Percentiles rank a stretch among this genome's conserved stretches.
These are phyloP conservation scores for Himalopsyche phryganea DNA, from an alignment of 1,140 invertebrate genomes.

Conservation along the genomic window DNA sequence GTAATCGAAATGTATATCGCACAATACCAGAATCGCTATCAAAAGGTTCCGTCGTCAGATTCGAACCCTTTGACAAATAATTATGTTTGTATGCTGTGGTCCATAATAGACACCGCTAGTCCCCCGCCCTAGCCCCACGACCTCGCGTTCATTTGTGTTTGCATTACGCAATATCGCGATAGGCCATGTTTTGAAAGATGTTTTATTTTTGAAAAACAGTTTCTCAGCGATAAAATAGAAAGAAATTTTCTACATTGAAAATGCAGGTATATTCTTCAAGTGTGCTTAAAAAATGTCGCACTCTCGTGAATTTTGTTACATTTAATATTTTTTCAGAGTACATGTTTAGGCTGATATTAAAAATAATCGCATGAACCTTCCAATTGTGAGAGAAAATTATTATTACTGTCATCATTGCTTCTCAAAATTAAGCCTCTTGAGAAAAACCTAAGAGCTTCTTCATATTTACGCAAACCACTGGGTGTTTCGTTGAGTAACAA, in stretches of 20 bases:
- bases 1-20: constrained; percentile 24
- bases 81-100: constrained; percentile 16
- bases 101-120: constrained; percentile 6
- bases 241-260: no score
- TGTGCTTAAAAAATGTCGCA: no score
- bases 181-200: no score
- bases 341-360: constrained; percentile 15
- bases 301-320: no score
- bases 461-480: no score
- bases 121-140: no score
- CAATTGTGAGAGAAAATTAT: constrained; percentile 26
- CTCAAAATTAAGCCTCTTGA: constrained; percentile 32
- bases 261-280: no score
- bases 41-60: constrained; percentile 15
- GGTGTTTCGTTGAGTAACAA: no score
- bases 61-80: constrained; percentile 19
- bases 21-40: constrained; percentile 23
- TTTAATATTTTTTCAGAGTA: neutral
- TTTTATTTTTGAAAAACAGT: no score
- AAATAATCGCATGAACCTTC: constrained; percentile 29
- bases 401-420: constrained; percentile 11
- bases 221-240: no score
- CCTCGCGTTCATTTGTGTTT: no score
- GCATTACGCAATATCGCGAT: no score
- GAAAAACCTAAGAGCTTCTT: neutral